Percentiles rank a stretch among this genome's conserved stretches.
Evolutionary conservation across 2,113 vertebrate species (phyloP).

Genomic region (Myanophis thanlyinensis): DNA sequence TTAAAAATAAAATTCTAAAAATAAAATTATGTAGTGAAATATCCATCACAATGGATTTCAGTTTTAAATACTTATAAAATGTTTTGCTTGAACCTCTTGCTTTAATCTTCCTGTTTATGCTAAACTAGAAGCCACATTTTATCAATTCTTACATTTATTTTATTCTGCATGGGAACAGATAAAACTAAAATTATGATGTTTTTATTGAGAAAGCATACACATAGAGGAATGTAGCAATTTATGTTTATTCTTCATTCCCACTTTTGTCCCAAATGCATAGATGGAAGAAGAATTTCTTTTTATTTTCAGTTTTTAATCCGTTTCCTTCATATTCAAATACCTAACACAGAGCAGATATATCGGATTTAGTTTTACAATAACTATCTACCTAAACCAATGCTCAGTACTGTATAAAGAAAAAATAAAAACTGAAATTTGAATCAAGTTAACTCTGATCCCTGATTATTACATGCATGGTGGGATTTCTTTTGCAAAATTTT

Average conservation of each 20-base stretch:
- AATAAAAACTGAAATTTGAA: neutral
- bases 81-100: neutral
- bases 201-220: neutral
- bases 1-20: neutral
- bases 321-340: neutral
- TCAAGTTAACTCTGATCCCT: neutral
- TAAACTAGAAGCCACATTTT: neutral
- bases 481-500: too few species aligned
- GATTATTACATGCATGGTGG: neutral
- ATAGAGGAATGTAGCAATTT: neutral
- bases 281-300: neutral
- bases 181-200: neutral
- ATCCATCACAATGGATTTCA: neutral
- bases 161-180: neutral
- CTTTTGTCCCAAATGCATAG: neutral
- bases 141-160: neutral
- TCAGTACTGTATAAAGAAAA: neutral
- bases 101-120: neutral
- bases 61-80: neutral
- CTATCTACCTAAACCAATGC: neutral
- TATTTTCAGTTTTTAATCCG: neutral
- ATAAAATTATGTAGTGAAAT: neutral
- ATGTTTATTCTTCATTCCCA: neutral
- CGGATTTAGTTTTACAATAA: neutral
- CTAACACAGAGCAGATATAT: neutral